Evolutionary conservation across 2,797 vertebrate species (phyloP).

Genomic region (Cygnus olor): DNA sequence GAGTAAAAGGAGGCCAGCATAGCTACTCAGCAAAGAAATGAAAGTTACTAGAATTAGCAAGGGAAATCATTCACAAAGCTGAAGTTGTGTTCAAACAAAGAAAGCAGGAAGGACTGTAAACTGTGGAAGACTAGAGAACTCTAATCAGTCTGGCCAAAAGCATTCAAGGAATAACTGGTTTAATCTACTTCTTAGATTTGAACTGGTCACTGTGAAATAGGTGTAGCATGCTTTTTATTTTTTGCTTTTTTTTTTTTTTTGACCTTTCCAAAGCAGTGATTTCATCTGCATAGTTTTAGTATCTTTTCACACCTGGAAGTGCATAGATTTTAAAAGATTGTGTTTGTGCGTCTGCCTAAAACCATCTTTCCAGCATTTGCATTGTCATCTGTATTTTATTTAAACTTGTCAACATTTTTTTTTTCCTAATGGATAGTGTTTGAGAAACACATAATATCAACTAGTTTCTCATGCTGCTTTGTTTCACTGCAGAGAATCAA

Average conservation of each 20-base stretch:
- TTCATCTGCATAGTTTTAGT: slow-evolving; percentile 41
- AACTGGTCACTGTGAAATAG: neutral
- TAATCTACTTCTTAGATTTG: neutral
- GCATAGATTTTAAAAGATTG: neutral
- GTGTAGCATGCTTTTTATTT: neutral
- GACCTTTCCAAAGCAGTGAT: neutral
- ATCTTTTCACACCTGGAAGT: neutral
- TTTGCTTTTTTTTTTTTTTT: neutral
- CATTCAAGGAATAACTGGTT: neutral
- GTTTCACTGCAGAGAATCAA: neutral
- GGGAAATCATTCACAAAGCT: neutral
- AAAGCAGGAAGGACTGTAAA: neutral
- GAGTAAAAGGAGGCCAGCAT: neutral
- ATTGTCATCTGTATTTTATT: neutral
- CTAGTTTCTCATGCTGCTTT: neutral
- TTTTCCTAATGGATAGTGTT: neutral
- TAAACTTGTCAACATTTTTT: neutral
- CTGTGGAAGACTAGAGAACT: neutral
- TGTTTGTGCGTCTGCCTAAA: neutral
- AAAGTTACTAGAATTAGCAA: neutral
- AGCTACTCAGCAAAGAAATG: neutral
- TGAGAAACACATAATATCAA: neutral
- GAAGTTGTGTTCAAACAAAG: neutral
- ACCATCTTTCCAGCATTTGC: neutral
- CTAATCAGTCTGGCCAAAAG: neutral